Percentiles rank a stretch among this genome's conserved stretches.
Evolutionary conservation across 2,888 invertebrate genomes (phyloP).

Genomic region (Epinotia bilunana): DNA sequence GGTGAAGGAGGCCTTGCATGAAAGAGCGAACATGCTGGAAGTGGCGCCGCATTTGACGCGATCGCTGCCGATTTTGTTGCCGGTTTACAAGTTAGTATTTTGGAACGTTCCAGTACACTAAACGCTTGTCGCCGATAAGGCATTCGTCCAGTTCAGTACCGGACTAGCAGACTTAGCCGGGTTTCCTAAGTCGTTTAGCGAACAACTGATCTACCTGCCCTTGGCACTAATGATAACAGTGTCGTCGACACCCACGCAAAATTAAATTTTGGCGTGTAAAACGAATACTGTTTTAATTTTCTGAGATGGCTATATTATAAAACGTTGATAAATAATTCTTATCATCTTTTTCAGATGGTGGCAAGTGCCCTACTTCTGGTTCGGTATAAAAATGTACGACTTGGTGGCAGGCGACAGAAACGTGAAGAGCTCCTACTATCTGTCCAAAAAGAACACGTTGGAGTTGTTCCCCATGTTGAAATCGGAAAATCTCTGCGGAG

Average conservation of each 20-base stretch:
- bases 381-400: constrained; percentile 99
- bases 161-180: not conserved
- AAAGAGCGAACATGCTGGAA: constrained; percentile 96
- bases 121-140: constrained; percentile 27
- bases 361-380: constrained; percentile 99
- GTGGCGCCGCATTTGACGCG: constrained; percentile 98
- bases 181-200: not conserved
- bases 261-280: too few species aligned
- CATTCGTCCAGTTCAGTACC: not conserved
- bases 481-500: constrained; percentile 96
- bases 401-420: constrained; percentile 98
- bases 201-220: not conserved
- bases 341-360: constrained; percentile 91
- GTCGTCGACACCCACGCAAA: too few species aligned
- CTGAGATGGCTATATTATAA: not conserved
- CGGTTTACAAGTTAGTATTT: constrained; percentile 96
- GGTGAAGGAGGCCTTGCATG: constrained; percentile 99
- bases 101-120: not conserved
- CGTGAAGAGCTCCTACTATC: constrained; percentile 96
- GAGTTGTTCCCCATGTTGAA: constrained; percentile 99
- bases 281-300: too few species aligned
- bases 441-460: constrained; percentile 96
- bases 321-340: not conserved
- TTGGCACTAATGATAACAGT: not conserved
- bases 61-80: constrained; percentile 98